These are phyloP conservation scores for Sipha maydis DNA, from an alignment of 2,888 invertebrate species.

Conservation along the genomic window DNA sequence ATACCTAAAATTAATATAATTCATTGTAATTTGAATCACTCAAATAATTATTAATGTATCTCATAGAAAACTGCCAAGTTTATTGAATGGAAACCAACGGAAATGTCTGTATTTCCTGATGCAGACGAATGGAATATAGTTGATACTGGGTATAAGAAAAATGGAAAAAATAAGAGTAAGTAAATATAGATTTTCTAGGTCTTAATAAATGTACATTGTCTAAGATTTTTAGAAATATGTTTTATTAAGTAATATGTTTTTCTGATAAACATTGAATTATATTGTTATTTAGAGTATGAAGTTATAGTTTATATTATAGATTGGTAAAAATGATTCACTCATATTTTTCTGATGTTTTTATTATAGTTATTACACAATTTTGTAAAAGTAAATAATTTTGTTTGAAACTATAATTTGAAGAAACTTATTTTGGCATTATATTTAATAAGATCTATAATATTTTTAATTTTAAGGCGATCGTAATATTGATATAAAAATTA, in stretches of 20 bases:
- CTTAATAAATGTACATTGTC: not conserved
- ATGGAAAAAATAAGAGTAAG: slow-evolving; percentile 48
- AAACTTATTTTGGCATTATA: not conserved
- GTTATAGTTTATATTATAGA: not conserved
- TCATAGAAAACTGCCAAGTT: slow-evolving; percentile 71
- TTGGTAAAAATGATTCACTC: not conserved
- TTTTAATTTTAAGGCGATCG: slow-evolving; percentile 38
- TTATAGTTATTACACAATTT: not conserved
- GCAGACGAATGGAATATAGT: slow-evolving; percentile 83
- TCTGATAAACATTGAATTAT: not conserved
- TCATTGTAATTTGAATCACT: not conserved
- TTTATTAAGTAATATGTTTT: not conserved
- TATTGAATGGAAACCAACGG: slow-evolving; percentile 86
- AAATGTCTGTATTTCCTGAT: slow-evolving; percentile 81
- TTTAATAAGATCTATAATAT: not conserved
- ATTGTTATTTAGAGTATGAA: not conserved
- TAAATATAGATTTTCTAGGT: not conserved
- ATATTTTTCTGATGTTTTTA: not conserved
- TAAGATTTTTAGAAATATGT: not conserved
- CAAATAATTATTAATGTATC: slow-evolving; percentile 7
- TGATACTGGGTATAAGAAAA: slow-evolving; percentile 71
- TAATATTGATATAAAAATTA: slow-evolving; percentile 69
- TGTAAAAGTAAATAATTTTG: too few relatives aligned
- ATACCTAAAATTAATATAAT: not conserved
- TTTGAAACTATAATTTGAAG: too few relatives aligned